A percentile compares a stretch with the other conserved stretches of the same genome.
phyloP scores from a whole-genome alignment of 2,888 invertebrate genomes.

The Eupithecia vulgata region DNA sequence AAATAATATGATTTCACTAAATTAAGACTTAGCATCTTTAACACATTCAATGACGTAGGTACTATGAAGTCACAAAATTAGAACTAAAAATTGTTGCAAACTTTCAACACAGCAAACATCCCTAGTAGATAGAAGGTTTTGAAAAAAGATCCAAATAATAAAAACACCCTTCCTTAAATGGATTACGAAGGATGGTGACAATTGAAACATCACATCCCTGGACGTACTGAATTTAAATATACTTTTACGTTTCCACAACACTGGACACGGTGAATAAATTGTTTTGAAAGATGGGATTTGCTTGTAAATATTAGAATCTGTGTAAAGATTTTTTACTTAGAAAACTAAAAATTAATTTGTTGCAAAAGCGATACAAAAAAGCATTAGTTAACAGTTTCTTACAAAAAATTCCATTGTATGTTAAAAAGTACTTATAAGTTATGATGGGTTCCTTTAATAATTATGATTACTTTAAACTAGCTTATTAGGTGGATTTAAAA shows the following conservation, averaged over 20 bases:
- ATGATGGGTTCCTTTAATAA: no score
- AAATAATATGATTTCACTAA: not conserved
- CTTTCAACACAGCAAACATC: constrained; percentile 1
- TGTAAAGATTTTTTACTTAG: not conserved
- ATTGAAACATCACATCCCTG: constrained; percentile 74
- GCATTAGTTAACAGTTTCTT: no score
- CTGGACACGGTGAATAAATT: constrained; percentile 54
- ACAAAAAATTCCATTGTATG: no score
- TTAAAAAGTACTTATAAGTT: no score
- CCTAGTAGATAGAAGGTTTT: not conserved
- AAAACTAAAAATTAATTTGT: not conserved
- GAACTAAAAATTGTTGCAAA: not conserved
- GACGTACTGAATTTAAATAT: constrained; percentile 79
- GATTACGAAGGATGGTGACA: constrained; percentile 72
- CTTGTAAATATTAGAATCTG: not conserved
- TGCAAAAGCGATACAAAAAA: not conserved
- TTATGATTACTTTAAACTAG: no score
- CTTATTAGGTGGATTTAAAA: no score
- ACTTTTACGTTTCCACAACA: constrained; percentile 63
- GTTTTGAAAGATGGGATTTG: not conserved
- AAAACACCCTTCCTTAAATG: constrained; percentile 66
- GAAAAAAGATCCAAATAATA: constrained; percentile 28
- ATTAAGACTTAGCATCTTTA: not conserved
- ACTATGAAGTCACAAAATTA: no score
- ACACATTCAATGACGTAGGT: no score